phyloP scores from a whole-genome alignment of 2,797 vertebrate species.

The Platyrinchus mystaceus region DNA sequence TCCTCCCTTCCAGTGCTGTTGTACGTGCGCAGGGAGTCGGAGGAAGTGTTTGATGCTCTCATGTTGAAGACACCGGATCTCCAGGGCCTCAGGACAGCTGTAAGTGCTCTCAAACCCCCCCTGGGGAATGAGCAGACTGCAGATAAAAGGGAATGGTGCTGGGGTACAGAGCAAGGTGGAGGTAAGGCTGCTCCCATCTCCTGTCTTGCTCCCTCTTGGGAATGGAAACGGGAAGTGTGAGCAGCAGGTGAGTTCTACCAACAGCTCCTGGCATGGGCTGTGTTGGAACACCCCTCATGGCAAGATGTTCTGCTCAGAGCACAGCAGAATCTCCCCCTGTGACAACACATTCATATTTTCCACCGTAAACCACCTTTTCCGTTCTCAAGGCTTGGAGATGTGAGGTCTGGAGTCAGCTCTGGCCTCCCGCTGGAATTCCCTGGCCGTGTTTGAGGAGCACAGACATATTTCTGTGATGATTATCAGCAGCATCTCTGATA shows the following conservation, averaged over 20 bases:
- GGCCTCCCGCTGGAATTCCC: background rate
- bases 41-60: conserved; percentile 96
- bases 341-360: background rate
- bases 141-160: background rate
- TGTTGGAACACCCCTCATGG: background rate
- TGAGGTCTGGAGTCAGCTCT: background rate
- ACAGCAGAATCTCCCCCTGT: background rate
- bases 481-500: conserved; percentile 69
- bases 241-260: background rate
- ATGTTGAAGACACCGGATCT: conserved; percentile 93
- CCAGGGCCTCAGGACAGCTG: conserved; percentile 89
- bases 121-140: background rate
- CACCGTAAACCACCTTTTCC: background rate
- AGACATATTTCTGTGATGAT: conserved; percentile 47
- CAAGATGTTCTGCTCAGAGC: background rate
- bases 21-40: conserved; percentile 86
- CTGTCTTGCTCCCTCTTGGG: background rate
- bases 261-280: background rate
- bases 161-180: background rate
- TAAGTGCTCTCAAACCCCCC: conserved; percentile 68
- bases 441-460: conserved; percentile 19
- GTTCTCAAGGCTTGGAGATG: background rate
- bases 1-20: conserved; percentile 82
- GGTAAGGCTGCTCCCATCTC: background rate
- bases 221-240: background rate